These are phyloP conservation scores for Felis catus DNA, from an alignment of 2,113 vertebrate species.

Conservation along the genomic window F.catus_Fca126_mat1.0 CM031414.1:17381001-17381500, in stretches of 20 bases:
- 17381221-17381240: not conserved
- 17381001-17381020: not conserved
- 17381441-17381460: conserved; percentile 47
- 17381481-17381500: conserved; percentile 41
- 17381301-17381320: conserved; percentile 70
- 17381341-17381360: conserved; percentile 74
- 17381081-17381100: not conserved
- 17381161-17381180: not conserved
- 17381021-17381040: not conserved
- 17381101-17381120: not conserved
- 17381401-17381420: conserved; percentile 65
- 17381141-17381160: conserved; percentile 11
- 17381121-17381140: not conserved
- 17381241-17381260: conserved; percentile 30
- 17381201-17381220: not conserved
- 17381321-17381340: conserved; percentile 68
- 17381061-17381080: not conserved
- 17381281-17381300: conserved; percentile 70
- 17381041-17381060: not conserved
- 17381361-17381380: conserved; percentile 70
- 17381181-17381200: conserved; percentile 5
- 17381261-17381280: conserved; percentile 55
- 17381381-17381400: conserved; percentile 68
- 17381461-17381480: conserved; percentile 51
- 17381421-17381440: conserved; percentile 54